Evolutionary conservation across 64 coral and sea anemone species (phyloP), one percentile per base, ranked within the genome.

Genomic region (Pocillopora verrucosa): DNA sequence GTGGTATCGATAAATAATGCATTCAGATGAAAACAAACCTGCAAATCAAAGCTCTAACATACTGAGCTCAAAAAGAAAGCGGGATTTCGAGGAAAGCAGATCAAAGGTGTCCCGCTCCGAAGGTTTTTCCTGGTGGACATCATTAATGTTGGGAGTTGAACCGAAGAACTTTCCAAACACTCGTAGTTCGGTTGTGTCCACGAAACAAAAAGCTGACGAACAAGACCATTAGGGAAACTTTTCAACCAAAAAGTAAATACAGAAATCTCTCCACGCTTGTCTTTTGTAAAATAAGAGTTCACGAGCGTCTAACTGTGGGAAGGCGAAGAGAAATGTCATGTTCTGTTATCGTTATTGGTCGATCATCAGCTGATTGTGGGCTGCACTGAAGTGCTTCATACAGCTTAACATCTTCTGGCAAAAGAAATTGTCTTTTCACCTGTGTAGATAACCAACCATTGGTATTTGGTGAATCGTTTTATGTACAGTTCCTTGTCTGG

Each of bases 51-150:
- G 78, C 80, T 78, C n/a, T 19, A 13, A 35, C 4, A 76, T 85
- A 72, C 67, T n/a, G 64, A 45, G 45, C 37, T 77, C 83, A 15
- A 96, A 96, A 90, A 93, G 95, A 56, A 96, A 96, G 57, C 84
- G 90, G 62, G 19, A 74, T 10, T 15, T 10, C 10, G 76, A 87
- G 58, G 61, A 65, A 36, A 58, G 11, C 41, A 37, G 78, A 59
- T 88, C 78, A 6, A 96, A 96, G 74, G 68, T 84, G 19, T 72
- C 83, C 57, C 90, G 91, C 84, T 72, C 86, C 2, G 95, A 96
- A 19, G 95, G 95, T 0, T 96, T 90, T 93, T 96, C 95, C 34
- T 96, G 95, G 95, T 96, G 95, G 95, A 97, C 91, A 9, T 87
- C 91, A 14, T 91, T 97, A 37, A 74, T 97, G 76, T 74, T 97